A percentile compares a stretch with the other conserved stretches of the same genome.
Conservation (phyloP, 2,797 vertebrate genomes). For the Ctenopoma multispine region DNA sequence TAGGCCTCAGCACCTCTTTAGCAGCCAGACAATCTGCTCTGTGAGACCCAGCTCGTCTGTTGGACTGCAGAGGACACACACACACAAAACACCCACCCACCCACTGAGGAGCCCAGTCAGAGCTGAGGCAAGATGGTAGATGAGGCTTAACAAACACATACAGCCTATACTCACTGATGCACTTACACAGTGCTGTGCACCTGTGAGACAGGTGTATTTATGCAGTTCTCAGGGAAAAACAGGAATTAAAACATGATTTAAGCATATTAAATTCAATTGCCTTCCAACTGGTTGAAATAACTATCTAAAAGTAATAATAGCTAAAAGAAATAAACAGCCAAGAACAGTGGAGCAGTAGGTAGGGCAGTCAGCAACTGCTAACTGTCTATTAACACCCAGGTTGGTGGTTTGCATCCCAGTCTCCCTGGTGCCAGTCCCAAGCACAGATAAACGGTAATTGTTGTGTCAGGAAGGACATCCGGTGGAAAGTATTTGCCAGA, state of each 20-base stretch:
- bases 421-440: no score
- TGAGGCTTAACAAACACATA: constrained; percentile 63
- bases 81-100: constrained; percentile 33
- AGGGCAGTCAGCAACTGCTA: no score
- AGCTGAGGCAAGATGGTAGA: constrained; percentile 62
- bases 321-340: no score
- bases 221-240: not conserved
- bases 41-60: constrained; percentile 54
- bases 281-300: no score
- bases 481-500: no score
- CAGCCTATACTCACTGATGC: constrained; percentile 25
- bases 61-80: constrained; percentile 40
- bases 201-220: constrained; percentile 7
- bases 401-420: no score
- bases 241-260: not conserved
- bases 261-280: not conserved
- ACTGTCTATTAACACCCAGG: no score
- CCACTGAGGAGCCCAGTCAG: constrained; percentile 57
- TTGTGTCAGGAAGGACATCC: no score
- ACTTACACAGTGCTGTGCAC: not conserved
- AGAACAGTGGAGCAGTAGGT: no score
- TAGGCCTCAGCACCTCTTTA: constrained; percentile 80
- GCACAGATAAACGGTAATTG: no score
- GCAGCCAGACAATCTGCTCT: constrained; percentile 86
- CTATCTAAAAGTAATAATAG: no score